Percentiles rank a stretch among this genome's conserved stretches.
These are phyloP conservation scores for Eulacestoma nigropectus DNA, from an alignment of 2,113 vertebrate genomes.

Conservation along the genomic window DNA sequence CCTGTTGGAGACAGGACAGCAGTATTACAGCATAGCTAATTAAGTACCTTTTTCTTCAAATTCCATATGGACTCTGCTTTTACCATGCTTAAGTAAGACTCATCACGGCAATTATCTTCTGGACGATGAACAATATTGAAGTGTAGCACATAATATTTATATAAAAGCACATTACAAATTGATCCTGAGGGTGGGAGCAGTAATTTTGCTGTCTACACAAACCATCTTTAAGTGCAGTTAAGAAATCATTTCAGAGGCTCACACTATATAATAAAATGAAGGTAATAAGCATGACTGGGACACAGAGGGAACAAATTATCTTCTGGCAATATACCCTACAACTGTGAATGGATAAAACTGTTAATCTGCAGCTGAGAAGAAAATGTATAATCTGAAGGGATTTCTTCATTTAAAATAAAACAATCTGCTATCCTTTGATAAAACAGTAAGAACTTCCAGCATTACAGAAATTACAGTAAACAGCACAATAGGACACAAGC, in stretches of 20 bases:
- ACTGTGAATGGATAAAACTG: conserved; percentile 17
- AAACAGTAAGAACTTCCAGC: neutral
- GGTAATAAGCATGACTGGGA: conserved; percentile 53
- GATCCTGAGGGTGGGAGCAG: conserved; percentile 34
- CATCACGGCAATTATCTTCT: neutral
- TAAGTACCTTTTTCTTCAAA: conserved; percentile 11
- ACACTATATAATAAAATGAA: conserved; percentile 50
- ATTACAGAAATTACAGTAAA: neutral
- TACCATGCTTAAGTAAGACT: conserved; percentile 34
- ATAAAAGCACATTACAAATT: conserved; percentile 34
- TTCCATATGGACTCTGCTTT: neutral
- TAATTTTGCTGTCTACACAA: conserved; percentile 53
- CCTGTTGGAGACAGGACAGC: neutral
- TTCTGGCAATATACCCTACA: conserved; percentile 26
- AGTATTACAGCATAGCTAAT: neutral
- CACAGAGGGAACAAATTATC: conserved; percentile 56
- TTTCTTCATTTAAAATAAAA: conserved; percentile 5
- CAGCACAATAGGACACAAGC: neutral
- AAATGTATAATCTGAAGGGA: conserved; percentile 34
- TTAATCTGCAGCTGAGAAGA: conserved; percentile 43
- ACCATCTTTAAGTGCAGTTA: conserved; percentile 47
- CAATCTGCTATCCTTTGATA: neutral
- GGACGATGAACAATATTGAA: conserved; percentile 32
- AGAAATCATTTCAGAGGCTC: conserved; percentile 45
- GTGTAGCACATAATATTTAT: conserved; percentile 40